Evolutionary conservation across 2,888 invertebrate species (phyloP).

Genomic region (Seira ritae): DNA sequence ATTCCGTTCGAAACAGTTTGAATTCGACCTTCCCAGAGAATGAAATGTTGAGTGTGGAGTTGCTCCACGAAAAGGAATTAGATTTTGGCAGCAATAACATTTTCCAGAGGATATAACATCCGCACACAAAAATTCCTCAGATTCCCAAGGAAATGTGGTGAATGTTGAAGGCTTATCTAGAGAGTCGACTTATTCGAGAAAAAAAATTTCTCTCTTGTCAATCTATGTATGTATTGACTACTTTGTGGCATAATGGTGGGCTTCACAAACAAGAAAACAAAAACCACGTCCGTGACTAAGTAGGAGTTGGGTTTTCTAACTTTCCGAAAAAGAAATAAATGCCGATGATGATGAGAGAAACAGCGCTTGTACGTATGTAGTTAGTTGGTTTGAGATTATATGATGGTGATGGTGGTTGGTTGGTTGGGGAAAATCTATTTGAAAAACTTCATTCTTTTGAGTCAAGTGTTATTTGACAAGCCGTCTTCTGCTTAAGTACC

Average conservation of each 20-base stretch:
- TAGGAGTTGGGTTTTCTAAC: conserved; percentile 59
- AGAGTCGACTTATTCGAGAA: neutral
- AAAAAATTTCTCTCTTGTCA: neutral
- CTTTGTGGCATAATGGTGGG: conserved; percentile 38
- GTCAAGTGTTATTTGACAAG: conserved; percentile 64
- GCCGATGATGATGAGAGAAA: conserved; percentile 33
- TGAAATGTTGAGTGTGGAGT: no score
- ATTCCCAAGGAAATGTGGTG: conserved; percentile 50
- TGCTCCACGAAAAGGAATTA: neutral
- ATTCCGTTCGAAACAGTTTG: no score
- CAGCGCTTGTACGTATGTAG: no score
- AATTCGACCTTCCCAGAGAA: no score
- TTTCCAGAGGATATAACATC: neutral
- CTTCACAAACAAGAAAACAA: conserved; percentile 18
- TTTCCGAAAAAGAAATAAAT: conserved; percentile 35
- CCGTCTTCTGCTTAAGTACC: conserved; percentile 58
- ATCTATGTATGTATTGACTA: conserved; percentile 45
- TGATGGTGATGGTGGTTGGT: conserved; percentile 16
- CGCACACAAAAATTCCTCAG: conserved; percentile 47
- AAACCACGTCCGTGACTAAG: conserved; percentile 64
- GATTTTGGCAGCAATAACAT: conserved; percentile 11
- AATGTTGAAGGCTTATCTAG: neutral
- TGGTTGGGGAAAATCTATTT: conserved; percentile 43
- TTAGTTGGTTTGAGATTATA: neutral
- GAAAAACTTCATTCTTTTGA: conserved; percentile 25